Percentiles rank a stretch among this genome's conserved stretches.
phyloP scores from a whole-genome alignment of 37 sponge, comb jelly and placozoan species.

The Spongilla lacustris region DNA sequence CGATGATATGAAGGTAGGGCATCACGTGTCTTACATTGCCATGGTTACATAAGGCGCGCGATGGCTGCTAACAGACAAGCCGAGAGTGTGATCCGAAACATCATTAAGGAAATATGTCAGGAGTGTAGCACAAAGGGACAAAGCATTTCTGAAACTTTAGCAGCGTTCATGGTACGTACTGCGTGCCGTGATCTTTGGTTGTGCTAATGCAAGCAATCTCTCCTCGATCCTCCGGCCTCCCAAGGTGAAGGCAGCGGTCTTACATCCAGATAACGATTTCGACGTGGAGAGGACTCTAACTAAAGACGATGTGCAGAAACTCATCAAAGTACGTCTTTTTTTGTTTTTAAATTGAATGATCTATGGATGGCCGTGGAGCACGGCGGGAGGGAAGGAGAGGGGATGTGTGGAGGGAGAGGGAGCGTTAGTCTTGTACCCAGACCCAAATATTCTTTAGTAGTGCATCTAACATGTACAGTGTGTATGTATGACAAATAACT shows the following conservation, averaged over 20 bases:
- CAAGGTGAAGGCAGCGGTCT: constrained; percentile 92
- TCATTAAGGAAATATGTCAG: constrained; percentile 89
- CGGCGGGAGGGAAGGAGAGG: no score
- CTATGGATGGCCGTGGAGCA: no score
- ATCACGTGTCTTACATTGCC: background rate
- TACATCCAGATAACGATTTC: constrained; percentile 97
- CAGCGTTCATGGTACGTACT: constrained; percentile 91
- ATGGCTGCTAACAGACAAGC: constrained; percentile 73
- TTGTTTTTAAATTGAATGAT: no score
- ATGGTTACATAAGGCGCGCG: background rate
- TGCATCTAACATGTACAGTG: no score
- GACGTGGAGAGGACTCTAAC: constrained; percentile 95
- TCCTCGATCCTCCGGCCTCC: background rate
- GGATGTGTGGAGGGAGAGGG: no score
- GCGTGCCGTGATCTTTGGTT: no score
- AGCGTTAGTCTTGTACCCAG: no score
- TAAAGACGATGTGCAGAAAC: constrained; percentile 90
- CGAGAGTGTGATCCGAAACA: constrained; percentile 97
- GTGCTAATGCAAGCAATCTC: background rate
- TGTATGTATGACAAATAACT: no score
- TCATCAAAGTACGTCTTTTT: no score
- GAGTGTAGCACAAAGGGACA: constrained; percentile 89
- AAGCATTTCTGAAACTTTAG: constrained; percentile 92
- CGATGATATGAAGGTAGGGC: background rate
- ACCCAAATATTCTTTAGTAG: no score